Evolutionary conservation across 1,140 invertebrate species (phyloP), one percentile per base, ranked within the genome.

Genomic region (Drosophila lacertosa): DNA sequence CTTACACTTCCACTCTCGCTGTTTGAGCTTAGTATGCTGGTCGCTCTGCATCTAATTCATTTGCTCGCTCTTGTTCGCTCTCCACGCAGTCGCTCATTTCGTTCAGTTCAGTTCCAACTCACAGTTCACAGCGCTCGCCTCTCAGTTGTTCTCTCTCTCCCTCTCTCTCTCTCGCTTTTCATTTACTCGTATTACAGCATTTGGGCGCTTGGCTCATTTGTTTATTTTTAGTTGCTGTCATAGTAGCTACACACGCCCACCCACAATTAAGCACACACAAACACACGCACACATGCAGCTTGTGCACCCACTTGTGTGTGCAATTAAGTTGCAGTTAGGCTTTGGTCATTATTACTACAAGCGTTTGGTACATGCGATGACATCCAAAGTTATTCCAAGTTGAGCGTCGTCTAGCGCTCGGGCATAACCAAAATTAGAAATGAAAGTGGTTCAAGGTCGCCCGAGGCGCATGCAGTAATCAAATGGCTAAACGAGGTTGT

Each of bases 181-280:
- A 13, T 11, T 10, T 37, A 11, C 29, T 44, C 10, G 5, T 22
- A 4, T 50, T 53, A 13, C 29, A 22, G 55, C 33, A 24, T 68
- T 62, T 59, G 63, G 59, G 24, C 57, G 60, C 73, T 70, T 82
- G 82, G 82, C 77, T 86, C 77, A 88, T 86, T 86, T 86, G 74
- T 86, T 86, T 88, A 86, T 86, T 86, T 88, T 86, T 86, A 86
- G 77, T 82, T 71, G 65, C 77, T 80, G 72, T 84, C 81, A 84
- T 80, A 77, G 75, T 60, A 62, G 29, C 60, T 48, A 35, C 26
- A 42, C 48, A 33, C 42, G 26, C 37, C 37, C 57, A 39, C 42
- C 40, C 51, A 13, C 50, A 55, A 9, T 5, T 11, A 13, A 9
- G 16, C 26, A 63, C 24, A 63, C 15, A 47, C 39, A 15, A 7